Base-by-base conservation (phyloP, 2,888 invertebrate genomes). In the Drosophila neotestacea region DNA sequence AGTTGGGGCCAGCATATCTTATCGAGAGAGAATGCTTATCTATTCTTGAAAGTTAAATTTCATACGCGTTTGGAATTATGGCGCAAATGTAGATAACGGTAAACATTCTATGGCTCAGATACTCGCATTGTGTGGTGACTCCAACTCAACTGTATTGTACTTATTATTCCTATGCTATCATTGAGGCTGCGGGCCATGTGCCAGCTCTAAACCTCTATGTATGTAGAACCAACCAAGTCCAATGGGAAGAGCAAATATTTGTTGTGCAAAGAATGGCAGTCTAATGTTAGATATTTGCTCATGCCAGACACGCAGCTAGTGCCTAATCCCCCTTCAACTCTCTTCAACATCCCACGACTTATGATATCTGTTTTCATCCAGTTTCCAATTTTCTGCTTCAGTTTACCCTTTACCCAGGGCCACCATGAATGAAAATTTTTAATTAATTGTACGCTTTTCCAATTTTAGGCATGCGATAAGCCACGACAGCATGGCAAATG, bases 61-160 rank as follows among this genome's bases (percentile, higher is more conserved):
- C 67, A 80, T 83, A 77, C 64, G 67, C 77, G 66, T 67, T 71
- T 52, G 47, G 80, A 72, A 72, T 74, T 85, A 83, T 85, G 82
- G 71, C 80, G 62, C 62, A 85, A 82, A 79, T 54, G 72, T 63
- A 68, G 88, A 83, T 88, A 85, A 79, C 72, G 70, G 50, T 65
- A 42, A 73, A 60, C 38, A 54, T 7, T n/a, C 36, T 46, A 10
- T 47, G 16, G 42, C 6, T 5, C 22, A 22, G 13, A 16, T 48
- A n/a, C 34, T 30, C 22, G 22, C 22, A 22, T 22, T 22, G 22
- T 22, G 2, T 22, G 22, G 22, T 27, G 13, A 32, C n/a, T 32
- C 11, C 10, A 51, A 38, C 44, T 47, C 39, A 41, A 42, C 34
- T 9, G 11, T 4, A 48, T 16, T 34, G 4, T 16, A 30, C 13